Percentiles rank a stretch among this genome's conserved stretches.
phyloP scores from a whole-genome alignment of 2,797 vertebrate genomes.

The Alcedo quadribrachys region DNA sequence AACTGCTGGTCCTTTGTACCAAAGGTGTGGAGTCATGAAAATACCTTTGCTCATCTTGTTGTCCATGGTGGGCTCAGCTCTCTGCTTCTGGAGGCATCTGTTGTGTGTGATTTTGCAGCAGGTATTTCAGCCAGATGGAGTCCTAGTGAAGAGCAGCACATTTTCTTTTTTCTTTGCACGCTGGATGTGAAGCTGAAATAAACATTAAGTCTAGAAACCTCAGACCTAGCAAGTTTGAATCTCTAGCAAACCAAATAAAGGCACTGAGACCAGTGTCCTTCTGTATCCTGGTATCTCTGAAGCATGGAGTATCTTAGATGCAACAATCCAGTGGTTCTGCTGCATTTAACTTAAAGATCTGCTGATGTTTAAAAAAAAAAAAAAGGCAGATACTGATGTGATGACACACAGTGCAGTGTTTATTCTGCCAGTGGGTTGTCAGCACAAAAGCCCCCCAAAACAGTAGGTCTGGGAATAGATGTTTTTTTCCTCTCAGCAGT shows the following conservation, averaged over 20 bases:
- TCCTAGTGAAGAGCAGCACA: neutral
- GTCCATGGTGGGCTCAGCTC: neutral
- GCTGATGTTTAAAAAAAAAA: neutral
- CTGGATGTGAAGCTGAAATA: neutral
- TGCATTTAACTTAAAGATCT: neutral
- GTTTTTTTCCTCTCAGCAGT: conserved; percentile 26
- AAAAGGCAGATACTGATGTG: neutral
- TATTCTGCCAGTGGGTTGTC: neutral
- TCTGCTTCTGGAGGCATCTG: neutral
- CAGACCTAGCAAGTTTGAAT: neutral
- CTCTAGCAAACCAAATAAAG: neutral
- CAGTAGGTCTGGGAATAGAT: neutral
- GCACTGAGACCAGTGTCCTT: neutral
- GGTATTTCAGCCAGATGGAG: neutral
- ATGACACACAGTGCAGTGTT: neutral
- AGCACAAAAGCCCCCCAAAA: neutral
- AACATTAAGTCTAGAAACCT: neutral
- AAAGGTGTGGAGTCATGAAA: neutral
- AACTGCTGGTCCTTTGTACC: neutral
- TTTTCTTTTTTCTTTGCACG: neutral
- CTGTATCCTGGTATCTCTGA: neutral
- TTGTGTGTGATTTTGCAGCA: neutral
- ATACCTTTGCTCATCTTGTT: neutral
- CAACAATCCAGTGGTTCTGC: neutral
- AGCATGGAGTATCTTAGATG: neutral